Percentiles rank a stretch among this genome's conserved stretches.
These are phyloP conservation scores for Oncorhynchus gorbuscha DNA, from an alignment of 2,113 vertebrate genomes.

Conservation along the genomic window DNA sequence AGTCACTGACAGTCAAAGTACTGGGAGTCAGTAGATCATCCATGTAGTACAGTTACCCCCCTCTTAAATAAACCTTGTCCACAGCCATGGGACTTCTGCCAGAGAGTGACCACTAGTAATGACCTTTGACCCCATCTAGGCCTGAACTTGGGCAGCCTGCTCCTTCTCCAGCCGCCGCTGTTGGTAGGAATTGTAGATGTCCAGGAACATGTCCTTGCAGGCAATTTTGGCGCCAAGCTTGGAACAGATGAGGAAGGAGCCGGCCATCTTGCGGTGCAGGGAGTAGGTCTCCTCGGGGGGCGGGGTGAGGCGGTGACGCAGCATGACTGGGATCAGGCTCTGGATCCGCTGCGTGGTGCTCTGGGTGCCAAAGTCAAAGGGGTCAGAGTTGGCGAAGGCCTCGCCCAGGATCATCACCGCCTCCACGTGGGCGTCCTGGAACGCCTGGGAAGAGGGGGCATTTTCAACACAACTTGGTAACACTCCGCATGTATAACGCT, in stretches of 20 bases:
- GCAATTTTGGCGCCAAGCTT: slow-evolving; percentile 77
- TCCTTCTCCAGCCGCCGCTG: slow-evolving; percentile 51
- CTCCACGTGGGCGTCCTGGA: slow-evolving; percentile 83
- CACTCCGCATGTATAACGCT: no score
- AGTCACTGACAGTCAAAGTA: no score
- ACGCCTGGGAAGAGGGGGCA: slow-evolving; percentile 68
- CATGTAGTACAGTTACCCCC: no score
- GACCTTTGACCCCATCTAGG: neutral
- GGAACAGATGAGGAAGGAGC: slow-evolving; percentile 90
- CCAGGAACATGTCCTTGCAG: slow-evolving; percentile 83
- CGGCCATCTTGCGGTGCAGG: slow-evolving; percentile 89
- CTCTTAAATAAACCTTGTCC: no score
- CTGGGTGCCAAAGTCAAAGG: slow-evolving; percentile 84
- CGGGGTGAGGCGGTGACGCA: slow-evolving; percentile 83
- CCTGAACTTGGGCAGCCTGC: slow-evolving; percentile 7
- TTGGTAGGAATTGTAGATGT: slow-evolving; percentile 71
- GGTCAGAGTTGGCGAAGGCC: slow-evolving; percentile 75
- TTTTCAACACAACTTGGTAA: no score
- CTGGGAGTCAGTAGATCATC: no score
- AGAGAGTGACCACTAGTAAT: no score
- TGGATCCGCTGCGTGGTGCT: slow-evolving; percentile 82
- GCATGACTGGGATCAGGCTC: slow-evolving; percentile 81
- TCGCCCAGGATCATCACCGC: slow-evolving; percentile 90
- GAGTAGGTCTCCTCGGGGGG: slow-evolving; percentile 89
- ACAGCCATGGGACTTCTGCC: no score